Base-by-base conservation (phyloP, 2,888 invertebrate genomes). In the Drosophila limbata region DNA sequence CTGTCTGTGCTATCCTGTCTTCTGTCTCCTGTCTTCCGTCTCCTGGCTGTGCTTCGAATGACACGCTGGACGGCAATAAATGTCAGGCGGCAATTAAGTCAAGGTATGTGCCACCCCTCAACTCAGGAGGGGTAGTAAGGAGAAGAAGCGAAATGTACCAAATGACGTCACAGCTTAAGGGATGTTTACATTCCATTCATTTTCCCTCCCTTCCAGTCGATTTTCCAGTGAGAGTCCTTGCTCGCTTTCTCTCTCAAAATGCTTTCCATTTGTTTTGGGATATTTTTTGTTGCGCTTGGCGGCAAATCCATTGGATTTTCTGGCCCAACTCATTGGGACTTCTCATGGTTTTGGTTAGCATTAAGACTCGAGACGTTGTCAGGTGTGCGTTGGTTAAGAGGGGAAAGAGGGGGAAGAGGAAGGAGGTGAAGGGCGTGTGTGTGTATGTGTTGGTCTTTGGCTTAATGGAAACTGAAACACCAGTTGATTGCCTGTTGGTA, bases 381-480 rank as follows among this genome's bases (percentile, higher is more conserved):
- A 73, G 77, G 73, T 70, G 52, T 33, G 48, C 55, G 48, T 17
- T 5, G 35, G n/a, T 2, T 10, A 13, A 42, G 28, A 2, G 21
- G 21, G 19, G n/a, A 3, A 1, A 8, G 21, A 1, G 11, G 25
- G n/a, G 52, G 1, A 25, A n/a, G 15, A 5, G 42, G 9, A 44
- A 10, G 33, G 25, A 15, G 39, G 37, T 17, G 40, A 21, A 21
- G 21, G 21, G 21, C 8, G 28, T 28, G 28, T 28, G 28, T 28
- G 25, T 25, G 28, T 28, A 45, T 19, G 48, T 47, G 68, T 65
- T 40, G 53, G 57, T 17, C 33, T 69, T 52, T 37, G 39, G 45
- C 73, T 79, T 81, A 77, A 86, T 86, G 82, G 81, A 79, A 88
- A 88, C 80, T 79, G 86, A 90, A 90, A 90, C 90, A 90, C 90